Evolutionary conservation across 2,113 vertebrate genomes (phyloP), one percentile per base, ranked within the genome.

Genomic region (Malurus melanocephalus): DNA sequence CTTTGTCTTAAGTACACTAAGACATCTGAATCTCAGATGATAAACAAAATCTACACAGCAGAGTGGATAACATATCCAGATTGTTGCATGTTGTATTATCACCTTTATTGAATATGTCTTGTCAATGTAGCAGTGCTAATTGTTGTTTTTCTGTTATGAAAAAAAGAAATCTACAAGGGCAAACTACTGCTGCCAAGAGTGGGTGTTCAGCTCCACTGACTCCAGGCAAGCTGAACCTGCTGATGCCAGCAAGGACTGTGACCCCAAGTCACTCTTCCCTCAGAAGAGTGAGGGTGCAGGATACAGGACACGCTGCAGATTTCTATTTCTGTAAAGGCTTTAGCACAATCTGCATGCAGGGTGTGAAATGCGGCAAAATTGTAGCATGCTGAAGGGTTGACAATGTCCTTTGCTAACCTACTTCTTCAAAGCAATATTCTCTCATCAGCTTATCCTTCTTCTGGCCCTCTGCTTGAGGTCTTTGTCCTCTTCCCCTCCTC

Each of bases 401-500:
- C 85, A 92, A 67, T 90, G 83, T 92, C 80, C 80, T 94, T 88
- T 88, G 27, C 86, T 90, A 95, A 88, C 88, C 85, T 91, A 42
- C 35, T 79, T 91, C 88, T 93, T 93, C 90, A 93, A 88, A 90
- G 77, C 19, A 79, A 78, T 75, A 94, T 76, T 93, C 86, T 66
- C 71, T 94, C 92, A 94, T 95, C 92, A 92, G 78, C 75, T 90
- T 90, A 92, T 82, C 71, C 51, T 89, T 90, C 84, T 94, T 90
- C 87, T 87, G 88, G 81, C 72, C 92, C 87, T 85, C 92, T 89
- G 92, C 94, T 95, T 94, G 95, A 94, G 89, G 46, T 85, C 89
- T 94, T 95, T 95, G 94, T 95, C 92, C 87, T 95, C 72, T 87
- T 90, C 27, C 51, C 78, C 89, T 94, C 74, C 81, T 92, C 59